These are phyloP conservation scores for Rhinopomastus cyanomelas DNA, from an alignment of 2,113 vertebrate species.

Conservation along the genomic window DNA sequence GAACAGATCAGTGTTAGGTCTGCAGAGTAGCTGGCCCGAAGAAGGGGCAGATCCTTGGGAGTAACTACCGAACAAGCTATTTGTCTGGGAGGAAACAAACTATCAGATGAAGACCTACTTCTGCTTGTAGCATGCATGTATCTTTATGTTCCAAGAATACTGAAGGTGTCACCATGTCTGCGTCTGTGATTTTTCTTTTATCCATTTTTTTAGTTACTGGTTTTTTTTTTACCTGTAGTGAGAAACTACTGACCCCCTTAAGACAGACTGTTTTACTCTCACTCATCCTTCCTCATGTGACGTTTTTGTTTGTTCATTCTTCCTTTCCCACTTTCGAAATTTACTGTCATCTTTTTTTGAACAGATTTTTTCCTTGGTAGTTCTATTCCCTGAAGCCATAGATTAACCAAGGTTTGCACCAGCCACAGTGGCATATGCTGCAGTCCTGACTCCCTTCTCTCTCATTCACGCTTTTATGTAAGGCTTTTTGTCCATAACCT, in stretches of 20 bases:
- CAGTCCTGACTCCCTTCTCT: background rate
- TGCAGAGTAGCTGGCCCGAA: background rate
- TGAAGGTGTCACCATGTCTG: background rate
- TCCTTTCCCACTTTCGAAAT: background rate
- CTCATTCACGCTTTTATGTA: background rate
- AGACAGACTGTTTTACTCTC: background rate
- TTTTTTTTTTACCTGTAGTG: background rate
- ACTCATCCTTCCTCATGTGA: background rate
- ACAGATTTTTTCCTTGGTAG: background rate
- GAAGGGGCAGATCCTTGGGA: background rate
- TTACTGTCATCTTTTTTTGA: background rate
- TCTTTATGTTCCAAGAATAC: background rate
- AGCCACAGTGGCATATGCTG: background rate
- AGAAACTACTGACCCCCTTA: background rate
- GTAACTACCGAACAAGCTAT: background rate
- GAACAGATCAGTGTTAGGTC: background rate
- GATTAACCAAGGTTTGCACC: background rate
- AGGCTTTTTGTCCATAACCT: background rate
- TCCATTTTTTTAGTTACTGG: background rate
- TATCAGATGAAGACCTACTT: background rate
- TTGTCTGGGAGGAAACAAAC: background rate
- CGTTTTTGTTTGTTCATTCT: background rate
- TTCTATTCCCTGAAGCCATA: background rate
- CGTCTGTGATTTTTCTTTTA: background rate
- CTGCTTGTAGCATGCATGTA: background rate